These are phyloP conservation scores for Pecten maximus DNA, from an alignment of 2,888 invertebrate genomes.

Conservation along the genomic window DNA sequence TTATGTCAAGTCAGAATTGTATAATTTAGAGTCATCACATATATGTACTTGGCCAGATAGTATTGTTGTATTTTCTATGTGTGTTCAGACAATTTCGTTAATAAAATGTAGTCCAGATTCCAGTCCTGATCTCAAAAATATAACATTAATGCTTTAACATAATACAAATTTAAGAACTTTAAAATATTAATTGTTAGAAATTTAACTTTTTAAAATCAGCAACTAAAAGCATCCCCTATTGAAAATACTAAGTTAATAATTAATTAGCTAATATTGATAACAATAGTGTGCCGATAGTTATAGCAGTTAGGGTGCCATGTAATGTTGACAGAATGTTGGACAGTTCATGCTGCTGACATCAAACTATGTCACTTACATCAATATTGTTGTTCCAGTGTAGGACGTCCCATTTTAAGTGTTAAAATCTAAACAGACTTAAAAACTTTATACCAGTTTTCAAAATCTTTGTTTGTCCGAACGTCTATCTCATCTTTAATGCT, in stretches of 20 bases:
- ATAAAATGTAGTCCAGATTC: background rate
- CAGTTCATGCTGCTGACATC: too few species aligned
- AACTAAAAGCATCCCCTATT: background rate
- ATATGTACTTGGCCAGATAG: background rate
- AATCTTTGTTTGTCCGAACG: background rate
- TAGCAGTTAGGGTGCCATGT: background rate
- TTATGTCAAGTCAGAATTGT: background rate
- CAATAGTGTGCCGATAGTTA: background rate
- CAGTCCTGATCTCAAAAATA: background rate
- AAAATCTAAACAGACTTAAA: too few species aligned
- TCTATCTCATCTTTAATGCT: too few species aligned
- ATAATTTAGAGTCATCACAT: background rate
- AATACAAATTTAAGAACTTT: background rate
- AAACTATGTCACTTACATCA: too few species aligned
- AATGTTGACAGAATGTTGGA: too few species aligned
- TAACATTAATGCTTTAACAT: background rate
- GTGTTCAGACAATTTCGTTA: background rate
- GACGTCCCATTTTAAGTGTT: too few species aligned
- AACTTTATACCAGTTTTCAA: background rate
- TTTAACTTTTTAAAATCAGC: background rate
- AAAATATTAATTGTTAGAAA: background rate
- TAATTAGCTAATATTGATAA: background rate
- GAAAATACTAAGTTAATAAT: background rate
- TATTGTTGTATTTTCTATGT: background rate
- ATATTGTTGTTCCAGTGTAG: too few species aligned